These are phyloP conservation scores for Caenorhabditis becei DNA, from an alignment of 2,888 invertebrate genomes.

Conservation along the genomic window DNA sequence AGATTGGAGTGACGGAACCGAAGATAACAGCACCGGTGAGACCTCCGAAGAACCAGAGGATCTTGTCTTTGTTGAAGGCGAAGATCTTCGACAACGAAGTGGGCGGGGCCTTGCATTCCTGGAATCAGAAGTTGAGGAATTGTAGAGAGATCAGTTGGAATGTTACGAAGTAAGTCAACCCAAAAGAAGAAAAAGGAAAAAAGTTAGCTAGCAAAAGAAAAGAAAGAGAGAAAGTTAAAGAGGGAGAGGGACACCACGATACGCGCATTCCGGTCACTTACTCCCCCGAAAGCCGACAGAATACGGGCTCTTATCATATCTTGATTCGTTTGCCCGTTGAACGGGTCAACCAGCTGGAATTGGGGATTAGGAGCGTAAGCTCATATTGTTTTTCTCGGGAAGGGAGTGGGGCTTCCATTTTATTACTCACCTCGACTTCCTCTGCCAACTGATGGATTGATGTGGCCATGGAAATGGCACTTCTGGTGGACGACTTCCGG, in stretches of 20 bases:
- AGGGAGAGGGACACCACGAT: slow-evolving; percentile 34
- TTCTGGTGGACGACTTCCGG: slow-evolving; percentile 61
- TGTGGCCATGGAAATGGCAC: slow-evolving; percentile 62
- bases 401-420: not conserved
- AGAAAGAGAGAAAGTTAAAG: slow-evolving; percentile 21
- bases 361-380: slow-evolving; percentile 4
- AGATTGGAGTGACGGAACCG: slow-evolving; percentile 83
- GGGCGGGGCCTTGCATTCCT: slow-evolving; percentile 72
- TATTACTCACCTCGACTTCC: slow-evolving; percentile 60
- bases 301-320: slow-evolving; percentile 52
- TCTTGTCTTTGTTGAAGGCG: slow-evolving; percentile 74
- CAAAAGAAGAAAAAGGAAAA: slow-evolving; percentile 2
- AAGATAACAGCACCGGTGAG: slow-evolving; percentile 81
- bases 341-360: slow-evolving; percentile 55
- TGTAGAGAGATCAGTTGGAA: not conserved
- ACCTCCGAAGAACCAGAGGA: slow-evolving; percentile 73
- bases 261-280: slow-evolving; percentile 27
- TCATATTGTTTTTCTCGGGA: not conserved
- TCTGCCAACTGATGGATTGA: slow-evolving; percentile 60
- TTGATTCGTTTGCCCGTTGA: slow-evolving; percentile 51
- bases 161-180: not conserved
- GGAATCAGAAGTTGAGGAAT: slow-evolving; percentile 13
- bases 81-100: slow-evolving; percentile 79
- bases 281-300: slow-evolving; percentile 49
- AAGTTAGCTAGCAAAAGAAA: slow-evolving; percentile 24